Conservation (phyloP, 2,888 invertebrate species). For the Lasius platythorax region DNA sequence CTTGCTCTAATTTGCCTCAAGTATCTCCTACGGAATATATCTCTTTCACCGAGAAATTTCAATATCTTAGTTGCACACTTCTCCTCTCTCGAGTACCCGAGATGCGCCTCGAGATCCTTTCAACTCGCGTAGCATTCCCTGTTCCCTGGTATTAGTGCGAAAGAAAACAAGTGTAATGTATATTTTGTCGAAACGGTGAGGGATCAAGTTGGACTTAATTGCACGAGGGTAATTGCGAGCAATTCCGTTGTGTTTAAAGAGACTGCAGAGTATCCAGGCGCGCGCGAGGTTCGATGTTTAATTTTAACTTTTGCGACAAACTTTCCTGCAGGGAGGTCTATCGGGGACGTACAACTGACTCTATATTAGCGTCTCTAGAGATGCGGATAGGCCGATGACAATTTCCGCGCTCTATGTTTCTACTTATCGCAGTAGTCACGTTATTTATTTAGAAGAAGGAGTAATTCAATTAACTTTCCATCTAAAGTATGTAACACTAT, state of each 20-base stretch:
- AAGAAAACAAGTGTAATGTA: background rate
- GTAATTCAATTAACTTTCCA: background rate
- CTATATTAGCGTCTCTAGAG: background rate
- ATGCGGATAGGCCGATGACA: constrained; percentile 30
- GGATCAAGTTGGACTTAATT: constrained; percentile 21
- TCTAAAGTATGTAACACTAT: background rate
- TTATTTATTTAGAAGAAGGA: background rate
- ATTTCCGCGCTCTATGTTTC: constrained; percentile 25
- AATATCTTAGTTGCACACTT: background rate
- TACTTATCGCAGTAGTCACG: background rate
- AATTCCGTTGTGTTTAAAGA: constrained; percentile 42
- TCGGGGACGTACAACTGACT: constrained; percentile 12
- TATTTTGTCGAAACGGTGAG: background rate
- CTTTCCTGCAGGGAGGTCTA: constrained; percentile 17
- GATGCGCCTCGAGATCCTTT: background rate
- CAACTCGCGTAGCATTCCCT: background rate
- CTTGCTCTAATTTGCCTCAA: constrained; percentile 63
- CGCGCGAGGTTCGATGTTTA: constrained; percentile 35
- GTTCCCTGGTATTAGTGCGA: background rate
- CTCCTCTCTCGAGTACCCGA: background rate
- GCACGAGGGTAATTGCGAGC: background rate
- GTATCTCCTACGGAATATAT: constrained; percentile 14
- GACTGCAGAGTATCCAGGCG: background rate
- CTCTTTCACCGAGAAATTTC: background rate
- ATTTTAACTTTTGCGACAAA: constrained; percentile 47